Evolutionary conservation across 2,113 vertebrate genomes (phyloP), one percentile per base, ranked within the genome.

Genomic region (Sardina pilchardus): DNA sequence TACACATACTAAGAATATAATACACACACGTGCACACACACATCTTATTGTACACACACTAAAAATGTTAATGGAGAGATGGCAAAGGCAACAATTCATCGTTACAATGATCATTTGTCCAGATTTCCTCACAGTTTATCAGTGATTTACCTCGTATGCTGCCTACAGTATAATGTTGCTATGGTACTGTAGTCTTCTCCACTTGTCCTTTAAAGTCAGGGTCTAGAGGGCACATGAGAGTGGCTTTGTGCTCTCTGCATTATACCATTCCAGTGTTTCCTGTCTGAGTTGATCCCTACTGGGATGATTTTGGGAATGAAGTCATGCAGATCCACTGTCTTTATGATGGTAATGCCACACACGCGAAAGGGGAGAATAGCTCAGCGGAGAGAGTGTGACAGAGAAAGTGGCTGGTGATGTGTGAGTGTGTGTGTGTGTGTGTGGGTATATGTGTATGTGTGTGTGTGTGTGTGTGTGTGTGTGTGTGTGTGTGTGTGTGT

Each of bases 231-330:
- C 45, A 75, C 7, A 42, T 59, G 21, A 87, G 53, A 30, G 12
- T 81, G 83, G 14, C 19, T 36, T 59, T 19, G 63, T 44, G 19
- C 0, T 19, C 67, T 63, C 44, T 8, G 50, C 82, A 94, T 93
- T 78, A 78, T 78, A 78, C 34, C 5, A 17, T 92, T 94, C 94
- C 94, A 94, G 93, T 95, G 71, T 94, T 93, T 94, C 96, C 96
- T 95, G 95, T 95, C 93, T 93, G 93, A 94, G 95, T 93, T 93
- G 93, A 94, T 95, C 94, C 94, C 93, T 94, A 92, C 94, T 95
- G 95, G 96, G 95, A 97, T 95, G 95, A 95, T 96, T 96, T 97
- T 97, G 96, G 96, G 96, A 97, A 96, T 95, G 95, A 96, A 97
- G 95, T 96, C 96, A 96, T 95, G 95, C 95, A 91, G 92, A 94